Evolutionary conservation across 2,797 vertebrate species (phyloP), one percentile per base, ranked within the genome.

Genomic region (Melanitta fusca): DNA sequence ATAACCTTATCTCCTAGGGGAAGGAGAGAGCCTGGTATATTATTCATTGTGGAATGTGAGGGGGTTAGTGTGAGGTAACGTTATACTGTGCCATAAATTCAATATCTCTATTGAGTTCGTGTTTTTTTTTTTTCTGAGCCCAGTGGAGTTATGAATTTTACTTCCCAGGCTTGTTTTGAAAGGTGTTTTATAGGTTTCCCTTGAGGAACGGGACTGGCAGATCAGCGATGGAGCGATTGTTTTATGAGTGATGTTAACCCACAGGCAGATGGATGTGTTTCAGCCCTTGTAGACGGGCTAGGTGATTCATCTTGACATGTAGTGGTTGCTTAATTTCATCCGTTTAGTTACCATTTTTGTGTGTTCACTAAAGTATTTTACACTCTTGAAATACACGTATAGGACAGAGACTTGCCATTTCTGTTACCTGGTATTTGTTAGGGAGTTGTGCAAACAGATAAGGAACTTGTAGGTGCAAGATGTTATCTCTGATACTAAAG

Each of bases 141-240:
- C 84, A n/a, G 25, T 41, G 72, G 84, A 96, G 79, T 94, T 95
- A 91, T 2, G 73, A 95, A 87, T 93, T 96, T 87, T 60, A 85
- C 80, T 96, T 94, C 56, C 58, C 60, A 51, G 84, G 17, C 71
- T 91, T 94, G 61, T 91, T 95, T 94, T 74, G 75, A 87, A 93
- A 92, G 65, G 51, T 82, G 13, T 77, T 95, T 89, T 93, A 89
- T 83, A 65, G 54, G 39, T 93, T 96, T 94, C 74, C 79, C 81
- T 74, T 54, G 91, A 78, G 92, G 61, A 89, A 6, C 34, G 45
- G 72, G 47, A 38, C 60, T 91, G 64, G 61, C 81, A 87, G 49
- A 71, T 80, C 3, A 3, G 75, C 91, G 74, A 21, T 68, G 17
- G 64, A 93, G 54, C 51, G 34, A 65, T 77, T 78, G 32, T 85